Conservation (phyloP, 2,797 vertebrate species). For the Oreochromis grahami region DNA sequence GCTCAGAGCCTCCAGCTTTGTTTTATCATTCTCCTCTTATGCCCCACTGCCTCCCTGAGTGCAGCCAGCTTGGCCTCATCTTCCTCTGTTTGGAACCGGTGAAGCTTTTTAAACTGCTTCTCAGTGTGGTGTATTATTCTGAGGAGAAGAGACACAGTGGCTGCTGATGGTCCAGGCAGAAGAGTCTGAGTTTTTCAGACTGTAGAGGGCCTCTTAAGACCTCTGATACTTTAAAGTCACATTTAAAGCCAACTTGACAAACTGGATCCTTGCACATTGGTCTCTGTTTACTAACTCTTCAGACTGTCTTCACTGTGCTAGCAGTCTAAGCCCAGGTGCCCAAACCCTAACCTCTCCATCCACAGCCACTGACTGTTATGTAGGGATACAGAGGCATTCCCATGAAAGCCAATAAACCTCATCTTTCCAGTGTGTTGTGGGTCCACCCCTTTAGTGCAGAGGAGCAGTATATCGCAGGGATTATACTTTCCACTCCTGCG, state of each 20-base stretch:
- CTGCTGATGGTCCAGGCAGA: neutral
- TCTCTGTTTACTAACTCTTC: no score
- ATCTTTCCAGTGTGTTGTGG: neutral
- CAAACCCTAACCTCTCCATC: neutral
- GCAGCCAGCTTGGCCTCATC: neutral
- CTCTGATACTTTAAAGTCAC: no score
- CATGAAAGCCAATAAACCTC: neutral
- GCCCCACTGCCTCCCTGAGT: neutral
- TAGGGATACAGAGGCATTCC: neutral
- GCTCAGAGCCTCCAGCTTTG: neutral
- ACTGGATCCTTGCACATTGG: no score
- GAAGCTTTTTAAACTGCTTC: neutral
- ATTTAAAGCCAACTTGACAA: no score
- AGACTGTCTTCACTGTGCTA: neutral
- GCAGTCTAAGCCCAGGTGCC: neutral
- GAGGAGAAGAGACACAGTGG: neutral
- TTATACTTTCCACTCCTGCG: neutral
- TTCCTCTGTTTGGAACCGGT: neutral
- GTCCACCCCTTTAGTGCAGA: neutral
- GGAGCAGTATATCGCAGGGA: neutral
- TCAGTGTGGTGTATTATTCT: neutral
- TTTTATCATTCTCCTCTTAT: neutral
- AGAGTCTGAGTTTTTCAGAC: neutral
- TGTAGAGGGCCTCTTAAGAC: neutral
- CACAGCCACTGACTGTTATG: neutral